Percentiles rank a stretch among this genome's conserved stretches.
phyloP scores from a whole-genome alignment of 2,797 vertebrate genomes.

The Rhodeus uyekii region DNA sequence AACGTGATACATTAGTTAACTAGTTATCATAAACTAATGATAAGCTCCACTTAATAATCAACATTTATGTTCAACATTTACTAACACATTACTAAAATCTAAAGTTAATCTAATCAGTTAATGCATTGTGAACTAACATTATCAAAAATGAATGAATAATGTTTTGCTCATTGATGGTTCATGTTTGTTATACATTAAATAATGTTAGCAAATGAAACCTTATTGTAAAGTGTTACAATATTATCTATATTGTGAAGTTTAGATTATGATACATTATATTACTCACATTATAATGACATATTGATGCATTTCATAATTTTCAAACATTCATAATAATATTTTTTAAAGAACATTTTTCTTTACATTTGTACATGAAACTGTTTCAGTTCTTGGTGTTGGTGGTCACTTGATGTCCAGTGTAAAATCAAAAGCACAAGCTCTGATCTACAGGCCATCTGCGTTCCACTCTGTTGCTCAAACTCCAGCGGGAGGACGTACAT shows the following conservation, averaged over 20 bases:
- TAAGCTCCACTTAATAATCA: too few relatives aligned
- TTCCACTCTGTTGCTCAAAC: constrained; percentile 47
- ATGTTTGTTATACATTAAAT: not conserved
- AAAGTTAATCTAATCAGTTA: too few relatives aligned
- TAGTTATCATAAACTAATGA: too few relatives aligned
- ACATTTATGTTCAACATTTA: too few relatives aligned
- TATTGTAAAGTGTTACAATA: too few relatives aligned
- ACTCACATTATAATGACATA: not conserved
- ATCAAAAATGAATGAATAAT: not conserved
- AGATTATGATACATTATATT: not conserved
- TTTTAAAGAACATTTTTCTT: not conserved
- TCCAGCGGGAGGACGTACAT: constrained; percentile 34
- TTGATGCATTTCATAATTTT: not conserved
- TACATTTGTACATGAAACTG: not conserved
- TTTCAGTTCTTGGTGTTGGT: not conserved
- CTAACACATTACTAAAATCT: too few relatives aligned
- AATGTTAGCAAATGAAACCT: too few relatives aligned
- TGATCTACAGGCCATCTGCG: constrained; percentile 51
- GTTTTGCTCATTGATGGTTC: not conserved
- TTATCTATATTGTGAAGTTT: not conserved
- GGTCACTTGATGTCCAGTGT: not conserved
- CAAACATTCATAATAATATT: not conserved
- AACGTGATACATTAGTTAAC: too few relatives aligned
- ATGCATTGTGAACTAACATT: not conserved
- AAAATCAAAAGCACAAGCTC: not conserved